Evolutionary conservation across 2,113 vertebrate genomes (phyloP).

Genomic region (Sclerurus mexicanus): DNA sequence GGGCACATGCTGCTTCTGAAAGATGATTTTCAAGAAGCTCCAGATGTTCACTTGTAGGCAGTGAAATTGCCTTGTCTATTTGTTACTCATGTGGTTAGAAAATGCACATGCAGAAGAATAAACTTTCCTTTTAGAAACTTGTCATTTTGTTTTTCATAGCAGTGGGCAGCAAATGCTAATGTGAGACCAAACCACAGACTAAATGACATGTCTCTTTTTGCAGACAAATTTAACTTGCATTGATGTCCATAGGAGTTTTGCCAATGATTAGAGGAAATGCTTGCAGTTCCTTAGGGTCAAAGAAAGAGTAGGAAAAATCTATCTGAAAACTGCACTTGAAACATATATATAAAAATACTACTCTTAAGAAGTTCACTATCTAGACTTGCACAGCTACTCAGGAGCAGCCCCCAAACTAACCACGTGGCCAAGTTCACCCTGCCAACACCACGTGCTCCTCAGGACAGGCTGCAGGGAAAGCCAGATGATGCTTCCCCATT

Average conservation of each 20-base stretch:
- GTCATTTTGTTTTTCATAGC: slow-evolving; percentile 23
- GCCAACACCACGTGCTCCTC: background rate
- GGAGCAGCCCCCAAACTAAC: background rate
- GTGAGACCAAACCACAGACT: background rate
- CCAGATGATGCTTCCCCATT: background rate
- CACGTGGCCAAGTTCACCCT: background rate
- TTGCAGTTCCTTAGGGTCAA: background rate
- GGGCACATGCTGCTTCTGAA: background rate
- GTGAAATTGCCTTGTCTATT: background rate
- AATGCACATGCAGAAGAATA: background rate
- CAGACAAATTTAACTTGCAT: background rate
- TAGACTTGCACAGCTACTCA: background rate
- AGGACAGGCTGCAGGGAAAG: background rate
- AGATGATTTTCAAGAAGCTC: background rate
- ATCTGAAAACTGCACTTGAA: background rate
- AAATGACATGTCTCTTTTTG: background rate
- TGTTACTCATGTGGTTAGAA: slow-evolving; percentile 6
- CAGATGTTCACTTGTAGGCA: background rate
- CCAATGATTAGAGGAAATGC: background rate
- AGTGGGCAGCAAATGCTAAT: background rate
- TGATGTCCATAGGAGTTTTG: background rate
- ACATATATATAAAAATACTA: background rate
- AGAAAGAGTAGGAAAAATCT: background rate
- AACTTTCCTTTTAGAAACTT: slow-evolving; percentile 11
- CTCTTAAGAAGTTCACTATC: background rate